phyloP scores from a whole-genome alignment of 1,140 invertebrate species.

The Camponotus vicinus region DNA sequence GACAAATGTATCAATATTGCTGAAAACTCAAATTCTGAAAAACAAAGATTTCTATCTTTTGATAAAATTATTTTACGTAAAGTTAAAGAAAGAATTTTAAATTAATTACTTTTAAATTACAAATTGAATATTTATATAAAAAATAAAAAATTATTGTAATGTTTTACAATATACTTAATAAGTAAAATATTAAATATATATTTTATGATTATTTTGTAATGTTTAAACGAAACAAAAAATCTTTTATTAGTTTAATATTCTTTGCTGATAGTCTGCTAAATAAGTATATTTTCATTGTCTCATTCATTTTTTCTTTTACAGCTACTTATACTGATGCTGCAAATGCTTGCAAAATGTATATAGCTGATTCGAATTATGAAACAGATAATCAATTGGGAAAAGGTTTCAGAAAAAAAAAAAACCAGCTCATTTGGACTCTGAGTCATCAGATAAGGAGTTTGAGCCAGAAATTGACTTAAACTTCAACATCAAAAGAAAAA shows the following conservation, averaged over 20 bases:
- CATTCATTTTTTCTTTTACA: background rate
- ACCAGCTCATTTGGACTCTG: background rate
- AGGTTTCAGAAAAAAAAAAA: background rate
- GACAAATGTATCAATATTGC: background rate
- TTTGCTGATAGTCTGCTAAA: background rate
- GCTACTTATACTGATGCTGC: conserved; percentile 24
- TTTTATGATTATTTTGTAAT: background rate
- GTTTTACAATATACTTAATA: background rate
- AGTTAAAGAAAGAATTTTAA: background rate
- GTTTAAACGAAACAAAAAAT: background rate
- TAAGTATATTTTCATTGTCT: background rate
- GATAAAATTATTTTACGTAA: background rate
- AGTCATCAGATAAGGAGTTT: background rate
- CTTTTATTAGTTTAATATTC: background rate
- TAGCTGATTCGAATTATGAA: conserved; percentile 4
- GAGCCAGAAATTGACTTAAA: too few relatives aligned
- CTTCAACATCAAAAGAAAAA: background rate
- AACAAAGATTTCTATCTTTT: background rate
- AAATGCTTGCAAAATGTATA: background rate
- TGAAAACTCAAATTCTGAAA: background rate
- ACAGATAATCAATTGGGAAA: too few relatives aligned
- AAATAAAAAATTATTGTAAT: background rate
- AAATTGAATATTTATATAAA: background rate
- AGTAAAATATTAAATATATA: background rate
- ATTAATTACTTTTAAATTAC: background rate